These are phyloP conservation scores for Julus scanicus DNA, from an alignment of 2,888 invertebrate genomes.

Conservation along the genomic window DNA sequence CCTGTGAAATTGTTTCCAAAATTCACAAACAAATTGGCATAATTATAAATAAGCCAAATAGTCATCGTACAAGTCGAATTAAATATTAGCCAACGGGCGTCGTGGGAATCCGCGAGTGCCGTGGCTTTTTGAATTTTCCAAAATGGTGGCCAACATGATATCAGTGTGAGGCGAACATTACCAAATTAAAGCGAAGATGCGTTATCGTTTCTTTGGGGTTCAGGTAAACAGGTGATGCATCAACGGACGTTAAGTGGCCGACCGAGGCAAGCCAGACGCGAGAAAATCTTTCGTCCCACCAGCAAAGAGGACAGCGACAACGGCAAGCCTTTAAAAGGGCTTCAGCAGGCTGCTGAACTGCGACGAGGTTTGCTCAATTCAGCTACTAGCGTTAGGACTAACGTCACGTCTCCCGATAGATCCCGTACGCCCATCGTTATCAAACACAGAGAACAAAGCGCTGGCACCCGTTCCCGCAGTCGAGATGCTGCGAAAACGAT, in stretches of 20 bases:
- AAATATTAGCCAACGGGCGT: neutral
- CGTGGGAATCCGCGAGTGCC: neutral
- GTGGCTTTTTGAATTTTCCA: neutral
- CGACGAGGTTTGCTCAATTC: conserved; percentile 31
- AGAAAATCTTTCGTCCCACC: conserved; percentile 52
- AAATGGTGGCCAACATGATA: conserved; percentile 14
- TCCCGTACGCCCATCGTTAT: conserved; percentile 35
- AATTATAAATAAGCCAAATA: neutral
- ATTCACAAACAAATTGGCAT: neutral
- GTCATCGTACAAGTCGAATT: neutral
- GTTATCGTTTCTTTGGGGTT: neutral
- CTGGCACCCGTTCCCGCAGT: conserved; percentile 10
- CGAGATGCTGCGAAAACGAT: conserved; percentile 30
- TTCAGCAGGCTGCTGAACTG: neutral
- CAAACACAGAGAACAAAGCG: conserved; percentile 32
- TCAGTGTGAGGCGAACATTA: neutral
- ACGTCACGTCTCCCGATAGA: conserved; percentile 38
- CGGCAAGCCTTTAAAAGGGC: neutral
- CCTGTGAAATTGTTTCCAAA: neutral
- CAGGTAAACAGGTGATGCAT: conserved; percentile 55
- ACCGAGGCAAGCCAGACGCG: conserved; percentile 54
- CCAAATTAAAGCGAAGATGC: neutral
- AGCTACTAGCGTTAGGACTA: conserved; percentile 28
- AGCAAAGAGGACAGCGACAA: conserved; percentile 47
- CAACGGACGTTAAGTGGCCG: conserved; percentile 55